These are phyloP conservation scores for Hippocampus comes DNA, from an alignment of 2,113 vertebrate species.

Conservation along the genomic window DNA sequence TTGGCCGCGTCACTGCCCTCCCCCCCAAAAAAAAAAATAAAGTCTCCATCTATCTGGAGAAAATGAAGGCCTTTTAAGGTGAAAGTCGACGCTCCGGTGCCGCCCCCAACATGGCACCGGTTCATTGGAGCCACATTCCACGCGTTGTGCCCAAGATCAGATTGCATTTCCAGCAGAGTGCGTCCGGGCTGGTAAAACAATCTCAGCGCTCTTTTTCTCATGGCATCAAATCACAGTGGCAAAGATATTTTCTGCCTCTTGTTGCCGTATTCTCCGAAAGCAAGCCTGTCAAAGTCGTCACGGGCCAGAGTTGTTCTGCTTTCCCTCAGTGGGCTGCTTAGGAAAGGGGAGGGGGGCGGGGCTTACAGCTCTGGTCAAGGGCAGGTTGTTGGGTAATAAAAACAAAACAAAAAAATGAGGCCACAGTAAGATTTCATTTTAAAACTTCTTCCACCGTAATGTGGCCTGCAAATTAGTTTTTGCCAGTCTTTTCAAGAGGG, in stretches of 20 bases:
- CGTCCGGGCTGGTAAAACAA: not conserved
- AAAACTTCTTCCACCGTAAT: not conserved
- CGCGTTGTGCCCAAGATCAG: not conserved
- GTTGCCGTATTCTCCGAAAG: not conserved
- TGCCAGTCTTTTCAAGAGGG: too few species aligned
- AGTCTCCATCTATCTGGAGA: not conserved
- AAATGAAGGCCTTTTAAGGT: not conserved
- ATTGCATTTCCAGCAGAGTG: not conserved
- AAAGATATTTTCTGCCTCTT: not conserved
- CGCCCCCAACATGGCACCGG: not conserved
- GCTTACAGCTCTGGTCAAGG: not conserved
- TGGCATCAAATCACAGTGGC: not conserved
- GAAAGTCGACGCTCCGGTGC: not conserved
- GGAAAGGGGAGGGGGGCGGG: not conserved
- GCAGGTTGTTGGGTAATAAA: not conserved
- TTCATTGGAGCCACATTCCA: not conserved
- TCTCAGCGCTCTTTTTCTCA: not conserved
- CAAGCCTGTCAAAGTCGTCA: not conserved
- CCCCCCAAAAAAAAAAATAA: not conserved
- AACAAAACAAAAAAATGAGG: not conserved
- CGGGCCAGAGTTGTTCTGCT: not conserved
- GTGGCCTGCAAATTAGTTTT: not conserved
- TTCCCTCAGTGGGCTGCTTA: not conserved
- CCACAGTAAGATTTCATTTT: not conserved
- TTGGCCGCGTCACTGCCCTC: not conserved